These are phyloP conservation scores for Actinernus sp. DNA, from an alignment of 92 coral and sea anemone genomes.

Conservation along the genomic window DNA sequence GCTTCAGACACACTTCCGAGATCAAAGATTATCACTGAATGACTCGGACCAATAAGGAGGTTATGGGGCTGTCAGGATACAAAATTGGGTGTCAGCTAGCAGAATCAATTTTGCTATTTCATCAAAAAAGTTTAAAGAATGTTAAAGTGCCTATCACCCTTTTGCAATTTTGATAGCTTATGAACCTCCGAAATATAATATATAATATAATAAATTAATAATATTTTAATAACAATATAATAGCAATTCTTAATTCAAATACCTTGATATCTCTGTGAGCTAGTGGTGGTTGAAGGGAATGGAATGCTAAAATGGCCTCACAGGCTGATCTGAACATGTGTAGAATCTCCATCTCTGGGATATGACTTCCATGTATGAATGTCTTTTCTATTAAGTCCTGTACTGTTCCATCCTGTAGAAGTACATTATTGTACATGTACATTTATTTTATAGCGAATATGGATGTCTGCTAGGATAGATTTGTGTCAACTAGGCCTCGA, in stretches of 20 bases:
- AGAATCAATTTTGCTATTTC: background rate
- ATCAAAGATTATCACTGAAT: conserved; percentile 91
- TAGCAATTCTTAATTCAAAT: background rate
- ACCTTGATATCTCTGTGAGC: conserved; percentile 99
- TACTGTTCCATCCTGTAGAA: conserved; percentile 90
- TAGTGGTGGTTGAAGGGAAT: conserved; percentile 81
- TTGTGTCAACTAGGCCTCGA: too few relatives aligned
- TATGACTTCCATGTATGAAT: conserved; percentile 50
- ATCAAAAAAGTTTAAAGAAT: background rate
- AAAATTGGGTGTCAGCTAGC: background rate
- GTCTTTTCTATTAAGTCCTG: conserved; percentile 92
- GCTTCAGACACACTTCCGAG: conserved; percentile 97
- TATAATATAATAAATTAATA: too few relatives aligned
- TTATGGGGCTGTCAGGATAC: conserved; percentile 97
- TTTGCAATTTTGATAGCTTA: too few relatives aligned
- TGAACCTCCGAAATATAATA: too few relatives aligned
- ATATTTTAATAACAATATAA: too few relatives aligned
- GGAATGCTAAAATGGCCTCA: conserved; percentile 92
- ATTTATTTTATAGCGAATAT: background rate
- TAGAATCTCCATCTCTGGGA: conserved; percentile 86
- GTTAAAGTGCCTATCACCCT: too few relatives aligned
- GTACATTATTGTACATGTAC: background rate
- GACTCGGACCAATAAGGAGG: conserved; percentile 77
- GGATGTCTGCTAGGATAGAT: background rate
- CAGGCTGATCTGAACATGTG: conserved; percentile 94